Evolutionary conservation across 2,797 vertebrate genomes (phyloP).

Genomic region (Remorina albescens): DNA sequence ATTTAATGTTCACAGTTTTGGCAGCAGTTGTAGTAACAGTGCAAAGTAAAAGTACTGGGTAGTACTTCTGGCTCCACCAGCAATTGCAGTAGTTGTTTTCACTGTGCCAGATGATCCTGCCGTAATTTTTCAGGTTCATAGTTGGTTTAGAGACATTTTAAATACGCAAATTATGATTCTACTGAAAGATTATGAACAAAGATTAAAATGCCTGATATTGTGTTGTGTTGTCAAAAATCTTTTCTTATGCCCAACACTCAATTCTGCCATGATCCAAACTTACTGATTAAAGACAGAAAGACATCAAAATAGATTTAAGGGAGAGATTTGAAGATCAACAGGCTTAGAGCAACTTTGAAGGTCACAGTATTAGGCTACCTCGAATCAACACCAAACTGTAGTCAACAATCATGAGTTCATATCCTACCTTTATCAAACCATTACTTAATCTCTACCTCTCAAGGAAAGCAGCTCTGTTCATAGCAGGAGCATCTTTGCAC

Average conservation of each 20-base stretch:
- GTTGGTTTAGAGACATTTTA: no score
- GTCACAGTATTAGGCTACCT: not conserved
- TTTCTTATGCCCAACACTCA: not conserved
- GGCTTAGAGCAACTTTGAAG: not conserved
- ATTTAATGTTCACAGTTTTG: not conserved
- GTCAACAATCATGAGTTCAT: not conserved
- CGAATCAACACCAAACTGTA: not conserved
- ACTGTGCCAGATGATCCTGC: not conserved
- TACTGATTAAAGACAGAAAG: slow-evolving; percentile 10
- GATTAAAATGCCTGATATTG: not conserved
- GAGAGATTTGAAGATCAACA: not conserved
- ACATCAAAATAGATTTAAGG: slow-evolving; percentile 13
- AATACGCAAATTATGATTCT: not conserved
- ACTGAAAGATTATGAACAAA: not conserved
- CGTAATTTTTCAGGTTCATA: not conserved
- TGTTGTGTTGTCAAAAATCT: not conserved
- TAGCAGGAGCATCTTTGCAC: not conserved
- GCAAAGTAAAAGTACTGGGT: not conserved
- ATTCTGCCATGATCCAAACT: not conserved
- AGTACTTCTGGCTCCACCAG: no score
- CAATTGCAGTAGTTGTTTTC: not conserved
- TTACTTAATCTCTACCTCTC: not conserved
- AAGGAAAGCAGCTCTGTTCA: not conserved
- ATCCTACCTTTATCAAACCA: not conserved
- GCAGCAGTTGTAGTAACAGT: not conserved